Evolutionary conservation across 92 coral and sea anemone species (phyloP).

Genomic region (Porites lobata): DNA sequence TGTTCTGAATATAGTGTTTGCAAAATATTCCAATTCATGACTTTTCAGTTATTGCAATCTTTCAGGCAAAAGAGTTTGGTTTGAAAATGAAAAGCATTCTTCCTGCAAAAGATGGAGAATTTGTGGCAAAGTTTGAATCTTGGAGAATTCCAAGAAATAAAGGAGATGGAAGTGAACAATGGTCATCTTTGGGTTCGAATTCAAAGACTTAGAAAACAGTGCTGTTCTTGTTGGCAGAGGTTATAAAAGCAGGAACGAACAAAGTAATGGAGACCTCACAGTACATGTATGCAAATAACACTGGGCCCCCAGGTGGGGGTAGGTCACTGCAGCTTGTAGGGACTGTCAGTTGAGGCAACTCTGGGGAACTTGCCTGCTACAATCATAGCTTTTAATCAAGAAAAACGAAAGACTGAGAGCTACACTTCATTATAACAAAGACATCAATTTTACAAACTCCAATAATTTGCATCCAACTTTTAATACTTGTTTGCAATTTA

Average conservation of each 20-base stretch:
- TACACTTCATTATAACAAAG: not conserved
- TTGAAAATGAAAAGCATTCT: constrained; percentile 76
- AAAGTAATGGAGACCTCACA: no score
- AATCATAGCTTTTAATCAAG: not conserved
- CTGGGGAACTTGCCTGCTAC: not conserved
- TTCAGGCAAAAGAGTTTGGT: constrained; percentile 86
- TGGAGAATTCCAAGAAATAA: constrained; percentile 76
- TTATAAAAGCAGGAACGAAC: not conserved
- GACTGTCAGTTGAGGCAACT: not conserved
- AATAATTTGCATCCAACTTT: not conserved
- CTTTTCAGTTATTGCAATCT: not conserved
- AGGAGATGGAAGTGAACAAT: constrained; percentile 38
- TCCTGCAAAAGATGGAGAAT: constrained; percentile 86
- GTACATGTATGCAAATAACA: no score
- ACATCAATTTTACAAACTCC: not conserved
- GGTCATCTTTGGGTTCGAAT: constrained; percentile 4
- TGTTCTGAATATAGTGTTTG: no score
- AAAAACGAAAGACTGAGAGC: not conserved
- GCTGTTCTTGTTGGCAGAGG: not conserved
- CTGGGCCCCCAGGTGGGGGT: no score
- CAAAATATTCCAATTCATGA: no score
- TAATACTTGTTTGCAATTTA: not conserved
- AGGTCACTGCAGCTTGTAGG: no score
- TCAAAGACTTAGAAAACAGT: not conserved
- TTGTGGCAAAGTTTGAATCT: constrained; percentile 81